Percentiles rank a stretch among this genome's conserved stretches.
Conservation (phyloP, 2,113 vertebrate genomes). For the Dipodomys ordii region DNA sequence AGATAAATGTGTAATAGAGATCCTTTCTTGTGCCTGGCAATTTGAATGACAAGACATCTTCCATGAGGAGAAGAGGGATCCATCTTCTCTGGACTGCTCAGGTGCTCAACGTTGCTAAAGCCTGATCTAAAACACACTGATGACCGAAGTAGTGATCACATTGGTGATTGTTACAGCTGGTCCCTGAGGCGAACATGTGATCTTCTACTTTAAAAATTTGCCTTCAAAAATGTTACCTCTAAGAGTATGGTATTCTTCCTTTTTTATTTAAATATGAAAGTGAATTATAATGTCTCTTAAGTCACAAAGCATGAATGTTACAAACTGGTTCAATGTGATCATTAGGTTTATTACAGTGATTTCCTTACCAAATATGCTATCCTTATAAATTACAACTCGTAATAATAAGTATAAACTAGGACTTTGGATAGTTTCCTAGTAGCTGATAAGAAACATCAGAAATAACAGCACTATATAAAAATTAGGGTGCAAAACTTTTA, state of each 20-base stretch:
- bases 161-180: background rate
- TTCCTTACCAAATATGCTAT: slow-evolving; percentile 44
- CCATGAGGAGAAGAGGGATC: background rate
- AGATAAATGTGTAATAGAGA: background rate
- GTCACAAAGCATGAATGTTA: slow-evolving; percentile 37
- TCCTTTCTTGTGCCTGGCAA: background rate
- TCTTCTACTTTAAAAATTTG: background rate
- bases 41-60: background rate
- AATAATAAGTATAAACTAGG: slow-evolving; percentile 56
- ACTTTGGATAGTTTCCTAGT: slow-evolving; percentile 40
- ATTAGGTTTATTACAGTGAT: slow-evolving; percentile 43
- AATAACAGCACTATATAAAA: slow-evolving; percentile 46
- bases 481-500: slow-evolving; percentile 48
- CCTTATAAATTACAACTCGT: slow-evolving; percentile 29
- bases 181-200: background rate
- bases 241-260: background rate
- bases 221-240: background rate
- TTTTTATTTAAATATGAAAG: slow-evolving; percentile 37
- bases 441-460: slow-evolving; percentile 54
- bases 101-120: background rate
- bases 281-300: background rate
- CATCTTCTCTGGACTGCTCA: background rate
- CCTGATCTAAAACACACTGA: background rate
- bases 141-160: slow-evolving; percentile 31
- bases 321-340: background rate